Evolutionary conservation across 2,888 invertebrate genomes (phyloP).

Genomic region (Eremobia ochroleuca): DNA sequence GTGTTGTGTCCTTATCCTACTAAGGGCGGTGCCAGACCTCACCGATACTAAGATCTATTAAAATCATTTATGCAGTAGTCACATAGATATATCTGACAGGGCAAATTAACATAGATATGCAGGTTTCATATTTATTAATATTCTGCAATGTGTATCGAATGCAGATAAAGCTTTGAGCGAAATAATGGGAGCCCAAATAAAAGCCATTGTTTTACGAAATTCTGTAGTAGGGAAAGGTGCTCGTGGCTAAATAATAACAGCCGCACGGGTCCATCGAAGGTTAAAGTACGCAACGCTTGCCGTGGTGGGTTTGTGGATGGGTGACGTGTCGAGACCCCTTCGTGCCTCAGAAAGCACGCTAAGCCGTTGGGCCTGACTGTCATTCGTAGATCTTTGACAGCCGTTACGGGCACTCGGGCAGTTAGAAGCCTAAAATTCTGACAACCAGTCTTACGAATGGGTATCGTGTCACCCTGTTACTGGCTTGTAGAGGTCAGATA

Average conservation of each 20-base stretch:
- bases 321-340: neutral
- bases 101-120: conserved; percentile 33
- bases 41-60: conserved; percentile 1
- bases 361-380: neutral
- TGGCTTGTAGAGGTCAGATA: too few species aligned
- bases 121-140: neutral
- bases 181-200: neutral
- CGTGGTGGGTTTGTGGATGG: neutral
- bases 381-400: too few species aligned
- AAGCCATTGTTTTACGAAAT: conserved; percentile 13
- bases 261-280: neutral
- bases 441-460: neutral
- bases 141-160: neutral
- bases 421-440: neutral
- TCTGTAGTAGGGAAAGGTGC: neutral
- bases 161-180: neutral
- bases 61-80: neutral
- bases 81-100: neutral
- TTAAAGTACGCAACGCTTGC: neutral
- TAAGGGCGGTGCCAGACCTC: neutral
- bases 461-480: neutral
- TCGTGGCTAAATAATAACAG: neutral
- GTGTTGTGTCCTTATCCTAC: neutral
- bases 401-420: neutral
- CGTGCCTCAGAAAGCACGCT: neutral